These are phyloP conservation scores for Caligus rogercresseyi DNA, from an alignment of 1,140 invertebrate genomes.

Conservation along the genomic window DNA sequence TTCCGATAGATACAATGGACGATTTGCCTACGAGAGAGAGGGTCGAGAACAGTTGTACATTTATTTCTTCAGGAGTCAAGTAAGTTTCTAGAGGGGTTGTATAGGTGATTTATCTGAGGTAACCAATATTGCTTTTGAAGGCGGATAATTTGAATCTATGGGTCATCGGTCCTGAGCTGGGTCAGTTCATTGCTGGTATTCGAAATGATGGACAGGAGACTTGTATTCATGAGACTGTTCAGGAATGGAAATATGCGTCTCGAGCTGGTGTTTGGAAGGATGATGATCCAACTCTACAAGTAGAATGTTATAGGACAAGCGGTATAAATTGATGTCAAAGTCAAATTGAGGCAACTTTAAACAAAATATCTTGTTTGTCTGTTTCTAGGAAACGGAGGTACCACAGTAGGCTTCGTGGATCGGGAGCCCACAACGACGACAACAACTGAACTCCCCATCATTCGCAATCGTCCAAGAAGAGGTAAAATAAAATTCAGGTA, in stretches of 20 bases:
- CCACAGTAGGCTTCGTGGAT: too few relatives aligned
- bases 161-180: conserved; percentile 20
- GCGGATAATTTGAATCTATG: conserved; percentile 11
- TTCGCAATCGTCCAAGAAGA: background rate
- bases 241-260: conserved; percentile 18
- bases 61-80: conserved; percentile 13
- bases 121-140: background rate
- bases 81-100: too few relatives aligned
- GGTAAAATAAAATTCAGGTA: background rate
- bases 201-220: background rate
- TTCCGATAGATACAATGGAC: conserved; percentile 12
- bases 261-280: conserved; percentile 16
- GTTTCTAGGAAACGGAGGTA: too few relatives aligned
- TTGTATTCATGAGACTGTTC: conserved; percentile 11
- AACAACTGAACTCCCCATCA: background rate
- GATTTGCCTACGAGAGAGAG: conserved; percentile 6
- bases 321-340: background rate
- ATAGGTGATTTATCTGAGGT: background rate
- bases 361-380: background rate
- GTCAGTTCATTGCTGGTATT: conserved; percentile 18
- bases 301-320: background rate
- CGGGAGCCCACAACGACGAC: conserved; percentile 14
- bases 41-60: conserved; percentile 15
- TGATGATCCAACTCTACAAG: conserved; percentile 11
- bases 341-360: background rate